Evolutionary conservation across 1,140 invertebrate genomes (phyloP).

Genomic region (Pseudomyrmex concolor): DNA sequence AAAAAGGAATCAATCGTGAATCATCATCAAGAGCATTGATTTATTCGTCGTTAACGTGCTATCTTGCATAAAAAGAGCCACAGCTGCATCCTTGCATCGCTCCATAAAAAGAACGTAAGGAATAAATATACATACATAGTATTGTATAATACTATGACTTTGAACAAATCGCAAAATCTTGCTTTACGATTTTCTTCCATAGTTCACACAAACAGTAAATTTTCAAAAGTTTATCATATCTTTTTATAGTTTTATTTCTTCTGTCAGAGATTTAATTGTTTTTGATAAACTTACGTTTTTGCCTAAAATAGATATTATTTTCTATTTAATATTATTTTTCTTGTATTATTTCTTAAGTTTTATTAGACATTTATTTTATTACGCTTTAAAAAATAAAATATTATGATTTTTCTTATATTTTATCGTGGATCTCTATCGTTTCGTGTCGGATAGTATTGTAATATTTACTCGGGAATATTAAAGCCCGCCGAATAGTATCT

Average conservation of each 20-base stretch:
- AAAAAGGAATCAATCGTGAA: constrained; percentile 27
- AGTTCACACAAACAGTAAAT: neutral
- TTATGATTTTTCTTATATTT: neutral
- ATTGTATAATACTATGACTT: constrained; percentile 72
- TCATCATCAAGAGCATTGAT: constrained; percentile 14
- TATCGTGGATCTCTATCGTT: neutral
- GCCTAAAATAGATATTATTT: too few relatives aligned
- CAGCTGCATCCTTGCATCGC: constrained; percentile 74
- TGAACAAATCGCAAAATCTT: constrained; percentile 78
- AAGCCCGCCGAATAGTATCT: constrained; percentile 12
- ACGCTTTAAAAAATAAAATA: neutral
- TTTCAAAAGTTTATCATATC: constrained; percentile 61
- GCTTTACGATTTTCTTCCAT: constrained; percentile 75
- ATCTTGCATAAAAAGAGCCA: constrained; percentile 47
- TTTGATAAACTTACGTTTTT: too few relatives aligned
- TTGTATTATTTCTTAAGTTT: neutral
- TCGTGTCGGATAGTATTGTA: neutral
- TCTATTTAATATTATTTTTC: neutral
- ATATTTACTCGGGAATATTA: constrained; percentile 30
- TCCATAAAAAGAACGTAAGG: constrained; percentile 75
- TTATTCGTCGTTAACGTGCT: constrained; percentile 53
- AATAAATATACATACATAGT: constrained; percentile 74
- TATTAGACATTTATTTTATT: neutral
- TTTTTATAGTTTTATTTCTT: too few relatives aligned
- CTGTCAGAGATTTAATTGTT: too few relatives aligned